A percentile compares a stretch with the other conserved stretches of the same genome.
These are phyloP conservation scores for Lutraria lutraria DNA, from an alignment of 2,888 invertebrate species.

Conservation along the genomic window DNA sequence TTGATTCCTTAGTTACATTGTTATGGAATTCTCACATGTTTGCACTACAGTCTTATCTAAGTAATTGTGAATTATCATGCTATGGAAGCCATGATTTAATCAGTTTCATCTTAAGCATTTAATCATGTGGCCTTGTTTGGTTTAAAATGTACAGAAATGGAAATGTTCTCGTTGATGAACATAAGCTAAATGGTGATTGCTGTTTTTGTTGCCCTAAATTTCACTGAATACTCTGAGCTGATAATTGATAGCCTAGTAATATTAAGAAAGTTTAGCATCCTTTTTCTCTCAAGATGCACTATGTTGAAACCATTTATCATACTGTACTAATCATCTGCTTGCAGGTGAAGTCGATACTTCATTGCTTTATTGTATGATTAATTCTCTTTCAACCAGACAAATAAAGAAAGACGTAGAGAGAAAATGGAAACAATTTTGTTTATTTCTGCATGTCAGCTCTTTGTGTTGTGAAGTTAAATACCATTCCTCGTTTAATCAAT, in stretches of 20 bases:
- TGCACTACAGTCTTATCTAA: neutral
- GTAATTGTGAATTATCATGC: neutral
- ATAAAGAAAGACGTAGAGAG: neutral
- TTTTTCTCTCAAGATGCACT: neutral
- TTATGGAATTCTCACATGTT: neutral
- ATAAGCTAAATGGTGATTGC: too few species aligned
- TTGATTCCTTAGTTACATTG: neutral
- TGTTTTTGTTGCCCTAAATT: too few species aligned
- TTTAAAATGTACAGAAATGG: too few species aligned
- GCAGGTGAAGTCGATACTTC: neutral
- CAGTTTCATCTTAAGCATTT: too few species aligned
- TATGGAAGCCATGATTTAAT: too few species aligned
- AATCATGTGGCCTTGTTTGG: too few species aligned
- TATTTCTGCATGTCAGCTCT: neutral
- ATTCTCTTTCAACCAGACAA: neutral
- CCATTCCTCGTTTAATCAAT: neutral
- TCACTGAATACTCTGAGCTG: too few species aligned
- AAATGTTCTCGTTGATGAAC: too few species aligned
- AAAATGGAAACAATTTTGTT: neutral
- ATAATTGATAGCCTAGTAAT: neutral
- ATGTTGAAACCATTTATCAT: neutral
- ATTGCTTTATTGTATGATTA: neutral
- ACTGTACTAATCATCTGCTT: neutral
- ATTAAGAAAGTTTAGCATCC: neutral
- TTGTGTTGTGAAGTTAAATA: neutral